phyloP scores from a whole-genome alignment of 2,888 invertebrate species.

The Monochamus alternatus region DNA sequence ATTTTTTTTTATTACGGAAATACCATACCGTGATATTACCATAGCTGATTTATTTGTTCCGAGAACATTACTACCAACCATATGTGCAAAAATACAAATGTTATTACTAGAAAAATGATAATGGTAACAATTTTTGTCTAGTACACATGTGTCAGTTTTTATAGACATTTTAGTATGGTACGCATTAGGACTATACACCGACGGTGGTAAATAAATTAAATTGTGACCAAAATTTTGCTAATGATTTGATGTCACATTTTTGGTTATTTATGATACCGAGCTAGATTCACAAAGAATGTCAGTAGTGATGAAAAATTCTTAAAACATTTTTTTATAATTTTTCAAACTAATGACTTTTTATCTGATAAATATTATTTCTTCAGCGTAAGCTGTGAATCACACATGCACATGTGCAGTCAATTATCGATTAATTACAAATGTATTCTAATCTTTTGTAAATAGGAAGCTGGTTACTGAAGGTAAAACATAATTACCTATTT shows the following conservation, averaged over 20 bases:
- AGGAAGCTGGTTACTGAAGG: constrained; percentile 32
- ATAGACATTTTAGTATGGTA: background rate
- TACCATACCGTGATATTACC: background rate
- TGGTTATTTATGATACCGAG: too few species aligned
- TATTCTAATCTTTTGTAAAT: constrained; percentile 25
- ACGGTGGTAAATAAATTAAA: too few species aligned
- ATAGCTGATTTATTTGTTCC: background rate
- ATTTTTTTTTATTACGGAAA: background rate
- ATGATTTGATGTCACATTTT: too few species aligned
- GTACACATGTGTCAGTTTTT: background rate
- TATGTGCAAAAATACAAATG: background rate
- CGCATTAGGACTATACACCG: too few species aligned
- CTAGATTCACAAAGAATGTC: too few species aligned
- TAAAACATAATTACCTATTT: constrained; percentile 22
- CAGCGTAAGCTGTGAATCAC: background rate
- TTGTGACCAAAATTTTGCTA: too few species aligned
- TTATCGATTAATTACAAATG: constrained; percentile 19
- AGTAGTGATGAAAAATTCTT: too few species aligned
- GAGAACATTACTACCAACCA: background rate
- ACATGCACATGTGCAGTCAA: constrained; percentile 21
- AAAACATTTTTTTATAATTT: too few species aligned
- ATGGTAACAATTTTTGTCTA: background rate
- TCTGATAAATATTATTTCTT: background rate
- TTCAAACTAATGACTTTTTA: background rate
- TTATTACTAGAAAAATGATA: background rate